These are phyloP conservation scores for Adelges cooleyi DNA, from an alignment of 1,140 invertebrate genomes.

Conservation along the genomic window DNA sequence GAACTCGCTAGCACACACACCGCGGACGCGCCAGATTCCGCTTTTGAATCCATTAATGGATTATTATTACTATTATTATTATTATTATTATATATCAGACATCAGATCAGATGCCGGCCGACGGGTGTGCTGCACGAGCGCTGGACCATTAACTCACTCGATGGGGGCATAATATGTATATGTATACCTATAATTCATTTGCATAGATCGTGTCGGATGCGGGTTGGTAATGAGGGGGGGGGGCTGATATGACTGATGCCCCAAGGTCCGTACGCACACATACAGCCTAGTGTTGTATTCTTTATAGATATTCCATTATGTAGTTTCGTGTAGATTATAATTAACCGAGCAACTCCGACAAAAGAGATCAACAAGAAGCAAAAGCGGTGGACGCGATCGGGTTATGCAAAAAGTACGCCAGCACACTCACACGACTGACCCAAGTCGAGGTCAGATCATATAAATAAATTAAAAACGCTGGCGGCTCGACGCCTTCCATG, in stretches of 20 bases:
- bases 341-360: conserved; percentile 11
- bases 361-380: conserved; percentile 14
- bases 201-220: conserved; percentile 15
- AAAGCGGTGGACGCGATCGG: not conserved
- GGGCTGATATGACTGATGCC: conserved; percentile 23
- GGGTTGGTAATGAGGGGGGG: no score
- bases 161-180: not conserved
- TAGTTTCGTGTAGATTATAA: not conserved
- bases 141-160: not conserved
- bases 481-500: not conserved
- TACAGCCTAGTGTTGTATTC: no score
- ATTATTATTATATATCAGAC: not conserved
- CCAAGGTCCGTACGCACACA: not conserved
- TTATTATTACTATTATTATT: conserved; percentile 1
- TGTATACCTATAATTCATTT: conserved; percentile 1
- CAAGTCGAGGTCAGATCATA: conserved; percentile 15
- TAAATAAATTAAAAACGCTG: no score
- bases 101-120: not conserved
- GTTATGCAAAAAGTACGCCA: conserved; percentile 7
- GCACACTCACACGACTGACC: not conserved
- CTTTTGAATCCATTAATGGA: conserved; percentile 2
- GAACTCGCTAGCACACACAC: not conserved
- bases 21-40: not conserved
- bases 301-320: no score
- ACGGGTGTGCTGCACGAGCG: not conserved